These are phyloP conservation scores for Liasis olivaceus DNA, from an alignment of 2,797 vertebrate species.

Conservation along the genomic window DNA sequence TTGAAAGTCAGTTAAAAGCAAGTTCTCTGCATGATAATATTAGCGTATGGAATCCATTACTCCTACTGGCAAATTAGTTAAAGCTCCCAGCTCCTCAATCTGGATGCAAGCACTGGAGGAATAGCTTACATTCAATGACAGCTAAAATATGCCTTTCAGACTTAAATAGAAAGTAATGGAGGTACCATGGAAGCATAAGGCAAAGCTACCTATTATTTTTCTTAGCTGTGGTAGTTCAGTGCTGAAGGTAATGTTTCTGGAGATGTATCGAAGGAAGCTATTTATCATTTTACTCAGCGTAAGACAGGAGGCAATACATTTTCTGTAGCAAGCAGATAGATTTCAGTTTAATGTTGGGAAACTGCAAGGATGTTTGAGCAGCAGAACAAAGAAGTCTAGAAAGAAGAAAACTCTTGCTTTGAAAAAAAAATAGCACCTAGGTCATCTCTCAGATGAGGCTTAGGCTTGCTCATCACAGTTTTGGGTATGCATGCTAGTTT, in stretches of 20 bases:
- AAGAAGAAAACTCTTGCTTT: not conserved
- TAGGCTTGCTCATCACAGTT: not conserved
- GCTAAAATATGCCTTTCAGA: slow-evolving; percentile 1
- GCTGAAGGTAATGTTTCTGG: slow-evolving; percentile 7
- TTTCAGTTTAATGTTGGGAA: slow-evolving; percentile 20
- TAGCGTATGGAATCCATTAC: not conserved
- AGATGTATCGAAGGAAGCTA: slow-evolving; percentile 20
- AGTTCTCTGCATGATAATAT: not conserved
- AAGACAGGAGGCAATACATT: slow-evolving; percentile 23
- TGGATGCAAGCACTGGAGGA: not conserved
- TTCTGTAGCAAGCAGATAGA: slow-evolving; percentile 14
- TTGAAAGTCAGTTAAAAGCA: slow-evolving; percentile 12
- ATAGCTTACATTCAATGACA: not conserved
- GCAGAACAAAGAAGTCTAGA: not conserved
- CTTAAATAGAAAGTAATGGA: not conserved
- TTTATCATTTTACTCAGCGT: slow-evolving; percentile 16
- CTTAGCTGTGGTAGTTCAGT: not conserved
- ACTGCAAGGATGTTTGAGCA: not conserved
- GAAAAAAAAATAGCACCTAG: not conserved
- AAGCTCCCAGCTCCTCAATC: not conserved
- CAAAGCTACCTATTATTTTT: not conserved
- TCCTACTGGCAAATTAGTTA: not conserved
- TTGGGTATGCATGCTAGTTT: not conserved
- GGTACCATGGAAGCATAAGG: not conserved
- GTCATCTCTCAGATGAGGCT: not conserved